Evolutionary conservation across 2,797 vertebrate species (phyloP).

Genomic region (Peromyscus eremicus): DNA sequence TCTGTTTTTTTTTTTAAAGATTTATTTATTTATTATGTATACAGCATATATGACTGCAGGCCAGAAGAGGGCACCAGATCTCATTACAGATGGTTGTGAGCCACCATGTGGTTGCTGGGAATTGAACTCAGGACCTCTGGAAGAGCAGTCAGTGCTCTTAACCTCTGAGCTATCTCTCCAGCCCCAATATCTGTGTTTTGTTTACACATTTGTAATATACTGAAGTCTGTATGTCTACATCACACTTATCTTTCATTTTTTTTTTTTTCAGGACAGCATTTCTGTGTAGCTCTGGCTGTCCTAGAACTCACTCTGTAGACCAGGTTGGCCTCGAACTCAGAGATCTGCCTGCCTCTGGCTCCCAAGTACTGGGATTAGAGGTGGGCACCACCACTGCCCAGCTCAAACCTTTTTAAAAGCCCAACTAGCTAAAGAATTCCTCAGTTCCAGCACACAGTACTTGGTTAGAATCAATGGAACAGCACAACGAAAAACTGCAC

Average conservation of each 20-base stretch:
- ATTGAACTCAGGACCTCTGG: no score
- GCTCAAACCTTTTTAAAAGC: background rate
- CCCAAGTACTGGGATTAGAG: background rate
- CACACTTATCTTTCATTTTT: background rate
- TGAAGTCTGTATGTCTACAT: background rate
- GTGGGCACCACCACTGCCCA: background rate
- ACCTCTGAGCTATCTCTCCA: no score
- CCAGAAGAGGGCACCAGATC: no score
- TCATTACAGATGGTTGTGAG: no score
- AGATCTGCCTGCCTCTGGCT: background rate
- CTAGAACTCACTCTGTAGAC: background rate
- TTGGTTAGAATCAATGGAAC: constrained; percentile 13
- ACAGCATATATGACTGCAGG: no score
- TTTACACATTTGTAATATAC: background rate
- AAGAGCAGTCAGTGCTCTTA: no score
- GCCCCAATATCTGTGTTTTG: background rate
- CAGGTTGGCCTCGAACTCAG: background rate
- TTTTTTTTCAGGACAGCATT: background rate
- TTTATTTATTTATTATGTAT: no score
- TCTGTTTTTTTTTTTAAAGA: no score
- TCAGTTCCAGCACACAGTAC: background rate
- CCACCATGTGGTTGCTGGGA: no score
- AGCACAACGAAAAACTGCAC: background rate
- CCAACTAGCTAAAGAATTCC: background rate
- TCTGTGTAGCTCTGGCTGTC: background rate